Conservation (phyloP, 1,140 invertebrate genomes). For the Atta colombica region DNA sequence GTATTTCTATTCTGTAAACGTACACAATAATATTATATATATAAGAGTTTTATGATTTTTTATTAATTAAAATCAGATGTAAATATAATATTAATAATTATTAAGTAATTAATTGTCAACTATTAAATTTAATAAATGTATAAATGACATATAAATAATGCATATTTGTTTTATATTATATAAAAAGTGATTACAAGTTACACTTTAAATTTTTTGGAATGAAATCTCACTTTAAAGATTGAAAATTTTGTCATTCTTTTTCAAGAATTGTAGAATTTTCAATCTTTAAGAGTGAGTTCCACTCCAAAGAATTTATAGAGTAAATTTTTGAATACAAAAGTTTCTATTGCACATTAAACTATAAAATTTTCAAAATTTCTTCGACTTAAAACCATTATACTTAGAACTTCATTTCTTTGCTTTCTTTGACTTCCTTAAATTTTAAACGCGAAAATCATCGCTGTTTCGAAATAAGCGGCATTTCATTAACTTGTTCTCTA, state of each 20-base stretch:
- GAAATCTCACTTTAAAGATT: too few relatives aligned
- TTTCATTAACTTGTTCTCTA: constrained; percentile 6
- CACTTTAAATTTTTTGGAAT: neutral
- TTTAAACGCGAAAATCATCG: neutral
- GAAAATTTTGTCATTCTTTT: too few relatives aligned
- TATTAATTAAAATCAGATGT: neutral
- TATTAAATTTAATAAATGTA: constrained; percentile 3
- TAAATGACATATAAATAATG: neutral
- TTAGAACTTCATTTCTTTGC: neutral
- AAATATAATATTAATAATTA: neutral
- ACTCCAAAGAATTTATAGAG: too few relatives aligned
- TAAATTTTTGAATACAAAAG: neutral
- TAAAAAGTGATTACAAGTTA: constrained; percentile 3
- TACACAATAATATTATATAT: neutral
- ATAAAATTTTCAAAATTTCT: neutral
- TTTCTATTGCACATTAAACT: neutral
- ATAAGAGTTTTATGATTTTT: neutral
- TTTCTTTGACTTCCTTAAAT: neutral
- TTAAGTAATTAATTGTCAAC: neutral
- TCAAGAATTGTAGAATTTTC: too few relatives aligned
- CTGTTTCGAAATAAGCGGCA: neutral
- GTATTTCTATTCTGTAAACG: neutral
- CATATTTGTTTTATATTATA: neutral
- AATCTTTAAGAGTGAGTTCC: too few relatives aligned
- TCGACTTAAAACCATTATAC: neutral